phyloP scores from a whole-genome alignment of 1,140 invertebrate species.

The Drosophila rhopaloa region DNA sequence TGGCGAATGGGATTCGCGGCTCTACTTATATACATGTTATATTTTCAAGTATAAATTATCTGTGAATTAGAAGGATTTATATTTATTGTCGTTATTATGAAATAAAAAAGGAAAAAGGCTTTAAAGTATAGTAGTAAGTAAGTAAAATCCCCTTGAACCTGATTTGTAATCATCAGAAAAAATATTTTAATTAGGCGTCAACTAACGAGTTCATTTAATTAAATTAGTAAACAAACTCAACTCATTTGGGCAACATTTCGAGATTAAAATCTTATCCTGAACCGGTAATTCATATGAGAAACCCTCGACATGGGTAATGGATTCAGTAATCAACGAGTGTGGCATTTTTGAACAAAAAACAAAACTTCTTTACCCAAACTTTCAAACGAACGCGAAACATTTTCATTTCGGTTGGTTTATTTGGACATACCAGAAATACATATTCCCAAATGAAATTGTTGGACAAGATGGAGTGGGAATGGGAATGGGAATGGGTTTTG shows the following conservation, averaged over 20 bases:
- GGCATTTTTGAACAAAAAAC: conserved; percentile 5
- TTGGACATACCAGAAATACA: conserved; percentile 39
- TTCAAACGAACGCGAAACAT: conserved; percentile 40
- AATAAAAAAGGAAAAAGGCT: background rate
- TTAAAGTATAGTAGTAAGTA: too few relatives aligned
- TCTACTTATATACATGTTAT: background rate
- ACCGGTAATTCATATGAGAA: background rate
- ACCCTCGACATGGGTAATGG: background rate
- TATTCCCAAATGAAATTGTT: conserved; percentile 52
- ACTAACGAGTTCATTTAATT: too few relatives aligned
- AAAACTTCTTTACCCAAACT: conserved; percentile 22
- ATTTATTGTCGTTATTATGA: background rate
- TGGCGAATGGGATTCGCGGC: background rate
- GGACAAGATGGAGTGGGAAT: conserved; percentile 22
- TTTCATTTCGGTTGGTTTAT: conserved; percentile 41
- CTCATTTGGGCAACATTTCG: too few relatives aligned
- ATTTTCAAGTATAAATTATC: background rate
- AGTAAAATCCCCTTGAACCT: too few relatives aligned
- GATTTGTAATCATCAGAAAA: too few relatives aligned
- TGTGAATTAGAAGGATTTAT: background rate
- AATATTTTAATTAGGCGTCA: too few relatives aligned
- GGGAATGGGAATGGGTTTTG: background rate
- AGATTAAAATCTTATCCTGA: too few relatives aligned
- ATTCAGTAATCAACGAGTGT: conserved; percentile 22
- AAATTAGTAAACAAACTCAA: too few relatives aligned